Evolutionary conservation across 2,888 invertebrate species (phyloP), one percentile per base, ranked within the genome.

Genomic region (Phortica okadai): DNA sequence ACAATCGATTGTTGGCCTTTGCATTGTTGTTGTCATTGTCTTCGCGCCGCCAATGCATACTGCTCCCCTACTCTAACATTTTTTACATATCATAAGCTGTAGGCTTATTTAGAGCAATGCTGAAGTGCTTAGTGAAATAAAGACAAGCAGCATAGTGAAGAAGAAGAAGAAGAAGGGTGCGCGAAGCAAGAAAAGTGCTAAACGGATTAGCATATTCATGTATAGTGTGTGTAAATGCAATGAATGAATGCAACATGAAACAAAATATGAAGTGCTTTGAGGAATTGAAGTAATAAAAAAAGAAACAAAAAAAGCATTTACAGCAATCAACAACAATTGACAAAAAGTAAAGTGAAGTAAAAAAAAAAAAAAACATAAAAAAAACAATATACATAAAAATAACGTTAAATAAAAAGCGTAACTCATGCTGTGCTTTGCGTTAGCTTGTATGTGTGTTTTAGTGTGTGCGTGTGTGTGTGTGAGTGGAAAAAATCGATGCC

Each of bases 401-500:
- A 77, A 74, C 79, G 81, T 76, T 76, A 80, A 86, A 81, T 86
- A 83, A 79, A 82, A 80, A 77, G 80, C 45, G 78, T 80, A 86
- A 82, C 81, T 80, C 80, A 80, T 16, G 16, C 21, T 76, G 76
- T 79, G 73, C 81, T 72, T 81, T 67, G 76, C 76, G 66, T n/a
- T 42, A 44, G 73, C 75, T 64, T 64, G 58, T 67, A 75, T 73
- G 77, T 54, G 76, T 67, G 69, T 74, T 75, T 70, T 75, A n/a
- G 45, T 74, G 54, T 41, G 76, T 80, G 79, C 79, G 77, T 78
- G 76, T 70, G 79, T 85, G 80, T 82, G 87, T 82, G 87, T 79
- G 80, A 81, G 87, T 78, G 79, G 81, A 88, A 86, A 85, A 85
- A 86, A 86, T 86, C 85, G 85, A 86, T 86, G 84, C 86, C 88